These are phyloP conservation scores for Caenorhabditis latens DNA, from an alignment of 1,140 invertebrate genomes.

Conservation along the genomic window DNA sequence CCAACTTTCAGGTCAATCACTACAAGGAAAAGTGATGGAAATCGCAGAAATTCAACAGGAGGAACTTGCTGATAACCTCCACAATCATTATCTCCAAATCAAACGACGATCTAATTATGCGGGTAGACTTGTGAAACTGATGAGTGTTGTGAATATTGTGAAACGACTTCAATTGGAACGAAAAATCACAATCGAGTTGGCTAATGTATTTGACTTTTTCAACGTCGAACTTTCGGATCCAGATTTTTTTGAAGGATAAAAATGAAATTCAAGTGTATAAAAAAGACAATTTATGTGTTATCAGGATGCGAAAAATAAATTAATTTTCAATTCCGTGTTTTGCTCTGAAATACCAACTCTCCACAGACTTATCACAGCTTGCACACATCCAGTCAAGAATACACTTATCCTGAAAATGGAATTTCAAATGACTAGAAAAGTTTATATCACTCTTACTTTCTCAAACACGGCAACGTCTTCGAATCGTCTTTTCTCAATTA, in stretches of 20 bases:
- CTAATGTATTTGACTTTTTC: background rate
- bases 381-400: conserved; percentile 21
- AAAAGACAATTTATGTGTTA: background rate
- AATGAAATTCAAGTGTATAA: too few species aligned
- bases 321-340: background rate
- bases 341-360: conserved; percentile 31
- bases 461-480: background rate
- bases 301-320: background rate
- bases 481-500: background rate
- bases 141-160: conserved; percentile 35
- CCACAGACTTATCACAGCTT: conserved; percentile 8
- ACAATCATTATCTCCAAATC: background rate
- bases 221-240: conserved; percentile 22
- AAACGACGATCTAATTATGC: conserved; percentile 20
- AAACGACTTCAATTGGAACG: conserved; percentile 25
- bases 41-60: background rate
- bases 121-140: conserved; percentile 17
- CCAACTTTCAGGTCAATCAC: background rate
- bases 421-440: too few species aligned
- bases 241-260: conserved; percentile 3
- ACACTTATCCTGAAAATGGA: background rate
- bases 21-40: conserved; percentile 33
- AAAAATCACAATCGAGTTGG: conserved; percentile 22
- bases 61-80: background rate
- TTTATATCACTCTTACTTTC: background rate